Base-by-base conservation (phyloP, 2,113 vertebrate genomes). In the Coregonus clupeaformis region DNA sequence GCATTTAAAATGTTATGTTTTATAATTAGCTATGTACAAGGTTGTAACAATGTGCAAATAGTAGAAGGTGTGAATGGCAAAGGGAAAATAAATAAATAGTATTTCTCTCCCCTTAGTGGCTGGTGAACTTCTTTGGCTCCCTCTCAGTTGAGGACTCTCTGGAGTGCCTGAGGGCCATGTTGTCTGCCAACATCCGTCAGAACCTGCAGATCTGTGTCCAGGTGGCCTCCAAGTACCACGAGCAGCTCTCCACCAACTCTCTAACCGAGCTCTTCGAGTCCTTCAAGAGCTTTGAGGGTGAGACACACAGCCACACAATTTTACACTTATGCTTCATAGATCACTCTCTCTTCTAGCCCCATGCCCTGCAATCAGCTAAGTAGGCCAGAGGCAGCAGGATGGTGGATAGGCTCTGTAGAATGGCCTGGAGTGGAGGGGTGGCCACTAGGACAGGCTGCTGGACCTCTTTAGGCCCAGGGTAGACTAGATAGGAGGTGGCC, bases 211-310 rank as follows among this genome's bases (percentile, higher is more conserved):
- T 99, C 76, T 98, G 97, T 79, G 97, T 99, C 79, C 97, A 99
- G 60, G 97, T 99, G 71, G 97, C 97, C 69, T 99, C 97, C 52
- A 99, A 99, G 76, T 99, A 98, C 89, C 97, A 99, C 0, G 97
- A 99, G 14, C 97, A 99, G 82, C 94, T 99, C 63, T 95, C 94
- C 74, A 99, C 97, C 5, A 96, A 98, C 86, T 89, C 96, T 11
- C 94, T 99, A 60, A 99, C 97, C 25, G 97, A 99, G 88, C 95
- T 99, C 18, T 98, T 99, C 71, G 97, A 99, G 88, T 99, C 97
- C 70, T 99, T 99, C 91, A 99, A 99, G 91, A 99, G 97, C 86
- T 99, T 99, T 91, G 97, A 99, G 95, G 97, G 97, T 98, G 86
- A 91, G 89, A 47, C 27, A 2, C 52, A 63, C 25, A 20, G 71